Evolutionary conservation across 2,888 invertebrate genomes (phyloP).

Genomic region (Nesidiocoris tenuis): DNA sequence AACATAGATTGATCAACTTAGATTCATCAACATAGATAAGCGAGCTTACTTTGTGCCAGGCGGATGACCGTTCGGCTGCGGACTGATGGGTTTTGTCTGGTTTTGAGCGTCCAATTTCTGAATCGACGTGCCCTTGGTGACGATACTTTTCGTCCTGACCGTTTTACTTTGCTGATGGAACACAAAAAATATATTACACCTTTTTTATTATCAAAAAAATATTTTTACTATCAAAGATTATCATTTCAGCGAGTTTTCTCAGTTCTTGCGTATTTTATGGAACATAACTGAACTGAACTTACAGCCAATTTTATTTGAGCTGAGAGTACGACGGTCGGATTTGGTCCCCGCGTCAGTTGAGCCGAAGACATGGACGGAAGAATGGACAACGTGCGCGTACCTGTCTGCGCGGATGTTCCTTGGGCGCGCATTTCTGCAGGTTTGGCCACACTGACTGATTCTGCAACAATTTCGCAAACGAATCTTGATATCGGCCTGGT

Average conservation of each 20-base stretch:
- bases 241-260: not conserved
- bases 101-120: conserved; percentile 72
- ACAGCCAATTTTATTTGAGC: conserved; percentile 41
- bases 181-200: too few relatives aligned
- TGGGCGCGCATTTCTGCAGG: conserved; percentile 40
- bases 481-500: too few relatives aligned
- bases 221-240: too few relatives aligned
- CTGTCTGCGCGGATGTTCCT: conserved; percentile 50
- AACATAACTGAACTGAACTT: too few relatives aligned
- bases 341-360: conserved; percentile 25
- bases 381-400: conserved; percentile 60
- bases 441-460: conserved; percentile 41
- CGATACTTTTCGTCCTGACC: conserved; percentile 52
- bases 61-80: conserved; percentile 45
- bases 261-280: too few relatives aligned
- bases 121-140: conserved; percentile 63
- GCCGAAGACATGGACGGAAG: conserved; percentile 57
- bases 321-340: conserved; percentile 70
- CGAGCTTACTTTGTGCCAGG: conserved; percentile 21
- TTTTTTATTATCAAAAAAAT: too few relatives aligned
- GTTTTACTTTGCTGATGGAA: conserved; percentile 58
- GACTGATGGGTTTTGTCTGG: conserved; percentile 59
- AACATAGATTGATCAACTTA: too few relatives aligned
- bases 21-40: too few relatives aligned
- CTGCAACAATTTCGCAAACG: conserved; percentile 21